These are phyloP conservation scores for Conus ventricosus DNA, from an alignment of 1,140 invertebrate species.

Conservation along the genomic window DNA sequence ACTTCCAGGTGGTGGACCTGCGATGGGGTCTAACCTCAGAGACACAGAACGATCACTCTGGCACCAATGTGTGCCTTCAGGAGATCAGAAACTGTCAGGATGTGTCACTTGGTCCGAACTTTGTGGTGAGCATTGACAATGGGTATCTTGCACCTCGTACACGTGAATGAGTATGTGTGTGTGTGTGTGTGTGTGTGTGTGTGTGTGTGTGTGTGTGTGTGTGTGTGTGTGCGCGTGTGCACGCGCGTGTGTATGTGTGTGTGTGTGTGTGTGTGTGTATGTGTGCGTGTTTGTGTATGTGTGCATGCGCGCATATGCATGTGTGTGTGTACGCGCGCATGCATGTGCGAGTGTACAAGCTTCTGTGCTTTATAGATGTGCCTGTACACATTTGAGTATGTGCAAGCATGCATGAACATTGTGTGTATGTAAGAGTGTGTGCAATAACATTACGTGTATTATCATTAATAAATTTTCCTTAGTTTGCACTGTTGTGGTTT, in stretches of 20 bases:
- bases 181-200: not conserved
- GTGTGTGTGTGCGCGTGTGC: not conserved
- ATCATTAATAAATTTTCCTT: no score
- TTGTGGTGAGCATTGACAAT: slow-evolving; percentile 63
- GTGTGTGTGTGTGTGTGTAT: not conserved
- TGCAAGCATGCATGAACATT: no score
- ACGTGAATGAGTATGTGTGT: not conserved
- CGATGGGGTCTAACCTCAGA: slow-evolving; percentile 72
- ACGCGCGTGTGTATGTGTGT: not conserved
- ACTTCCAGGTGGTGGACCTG: slow-evolving; percentile 73
- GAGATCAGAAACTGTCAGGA: slow-evolving; percentile 71
- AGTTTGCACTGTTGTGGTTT: no score
- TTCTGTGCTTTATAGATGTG: no score
- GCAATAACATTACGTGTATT: no score
- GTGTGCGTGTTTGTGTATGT: no score
- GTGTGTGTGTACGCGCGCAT: no score
- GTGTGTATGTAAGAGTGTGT: no score
- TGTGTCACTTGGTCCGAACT: slow-evolving; percentile 72
- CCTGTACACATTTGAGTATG: no score
- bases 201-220: not conserved
- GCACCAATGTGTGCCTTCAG: slow-evolving; percentile 65
- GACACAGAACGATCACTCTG: slow-evolving; percentile 65
- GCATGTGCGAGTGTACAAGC: no score
- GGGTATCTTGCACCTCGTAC: not conserved
- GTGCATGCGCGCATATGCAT: no score